Base-by-base conservation (phyloP, 2,113 vertebrate genomes). In the Argyrosomus japonicus region DNA sequence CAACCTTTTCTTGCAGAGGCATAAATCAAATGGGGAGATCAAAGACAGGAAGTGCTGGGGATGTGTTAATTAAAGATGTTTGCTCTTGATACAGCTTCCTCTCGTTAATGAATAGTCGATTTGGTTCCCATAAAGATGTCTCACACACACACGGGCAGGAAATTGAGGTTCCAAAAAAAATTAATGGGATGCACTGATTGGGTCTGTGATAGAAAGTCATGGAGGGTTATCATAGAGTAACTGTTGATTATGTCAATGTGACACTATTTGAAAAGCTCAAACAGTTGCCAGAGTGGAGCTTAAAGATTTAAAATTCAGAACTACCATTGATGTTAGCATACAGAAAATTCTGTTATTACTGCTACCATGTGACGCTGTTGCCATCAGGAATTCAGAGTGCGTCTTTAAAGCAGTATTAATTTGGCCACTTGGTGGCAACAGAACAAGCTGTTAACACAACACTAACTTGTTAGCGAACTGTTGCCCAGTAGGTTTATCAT, bases 1-100 rank as follows among this genome's bases (percentile, higher is more conserved):
- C 77, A 84, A 61, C 82, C 83, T 89, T 74, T 80, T 68, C 74
- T 83, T 79, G 62, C 83, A 48, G 82, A 84, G 74, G 78, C 87
- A 89, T 89, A 72, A 93, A 92, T 94, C 86, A 86, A 88, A 88
- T 53, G 40, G 29, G 47, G 62, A 87, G 91, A 94, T 95, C 92
- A 94, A 93, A 93, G 90, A 81, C 82, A 87, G 89, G 90, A 92
- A 92, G 82, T 90, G 91, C 81, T 82, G 86, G 75, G 88, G 90
- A 90, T 82, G 92, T 93, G 94, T 92, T 96, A 95, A 96, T 96
- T 95, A 95, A 94, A 95, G 95, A 95, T 95, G 94, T 93, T 95
- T 92, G 92, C 92, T 91, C 89, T 83, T 82, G 95, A 96, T 95
- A 94, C 77, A 69, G 88, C 87, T 83, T 90, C 91, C 85, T 68